These are phyloP conservation scores for Vulpes ferrilata DNA, from an alignment of 2,113 vertebrate genomes.

Conservation along the genomic window DNA sequence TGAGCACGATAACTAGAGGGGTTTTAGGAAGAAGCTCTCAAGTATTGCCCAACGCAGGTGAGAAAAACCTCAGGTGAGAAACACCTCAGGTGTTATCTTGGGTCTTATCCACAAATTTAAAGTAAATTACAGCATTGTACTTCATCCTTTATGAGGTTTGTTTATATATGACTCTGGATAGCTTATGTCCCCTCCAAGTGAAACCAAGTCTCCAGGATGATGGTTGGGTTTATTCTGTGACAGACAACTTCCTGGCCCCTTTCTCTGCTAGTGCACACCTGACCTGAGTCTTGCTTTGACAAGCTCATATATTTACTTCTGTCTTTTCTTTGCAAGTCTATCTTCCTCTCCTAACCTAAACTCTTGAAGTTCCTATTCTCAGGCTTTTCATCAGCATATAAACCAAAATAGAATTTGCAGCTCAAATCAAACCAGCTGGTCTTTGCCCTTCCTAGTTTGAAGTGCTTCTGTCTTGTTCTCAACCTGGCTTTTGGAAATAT, in stretches of 20 bases:
- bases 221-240: not conserved
- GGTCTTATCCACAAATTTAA: too few species aligned
- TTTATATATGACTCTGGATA: not conserved
- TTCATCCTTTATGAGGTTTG: too few species aligned
- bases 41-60: too few species aligned
- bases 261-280: not conserved
- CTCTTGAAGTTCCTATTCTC: not conserved
- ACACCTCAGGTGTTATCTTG: too few species aligned
- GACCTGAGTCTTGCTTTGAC: not conserved
- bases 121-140: too few species aligned
- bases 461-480: not conserved
- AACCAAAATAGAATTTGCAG: not conserved
- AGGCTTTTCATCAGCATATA: not conserved
- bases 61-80: too few species aligned
- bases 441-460: not conserved
- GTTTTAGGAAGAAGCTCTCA: too few species aligned
- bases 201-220: not conserved
- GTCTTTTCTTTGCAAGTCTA: not conserved
- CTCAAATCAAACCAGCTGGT: not conserved
- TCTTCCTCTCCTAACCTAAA: not conserved
- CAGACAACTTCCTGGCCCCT: not conserved
- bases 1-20: too few species aligned
- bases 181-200: not conserved
- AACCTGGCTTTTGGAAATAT: not conserved
- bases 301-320: not conserved